These are phyloP conservation scores for Otolemur garnettii DNA, from an alignment of 2,113 vertebrate species.

Conservation along the genomic window DNA sequence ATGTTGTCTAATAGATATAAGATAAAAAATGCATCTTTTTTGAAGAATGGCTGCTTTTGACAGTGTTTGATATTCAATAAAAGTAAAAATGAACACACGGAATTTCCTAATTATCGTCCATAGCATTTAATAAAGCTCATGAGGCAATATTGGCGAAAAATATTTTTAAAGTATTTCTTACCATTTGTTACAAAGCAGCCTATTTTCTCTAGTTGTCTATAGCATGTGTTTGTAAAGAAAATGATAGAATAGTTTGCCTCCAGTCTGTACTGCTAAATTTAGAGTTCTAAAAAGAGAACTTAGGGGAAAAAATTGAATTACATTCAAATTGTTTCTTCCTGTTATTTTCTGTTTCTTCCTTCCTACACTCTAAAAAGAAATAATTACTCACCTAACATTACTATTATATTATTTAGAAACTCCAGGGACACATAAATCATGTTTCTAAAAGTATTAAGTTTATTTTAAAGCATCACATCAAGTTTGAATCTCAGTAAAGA, in stretches of 20 bases:
- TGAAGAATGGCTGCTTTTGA: not conserved
- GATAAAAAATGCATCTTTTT: constrained; percentile 4
- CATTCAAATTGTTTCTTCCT: constrained; percentile 53
- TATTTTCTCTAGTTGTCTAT: not conserved
- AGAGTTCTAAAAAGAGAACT: constrained; percentile 43
- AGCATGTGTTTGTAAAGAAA: constrained; percentile 25
- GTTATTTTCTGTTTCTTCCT: constrained; percentile 37
- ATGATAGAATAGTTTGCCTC: not conserved
- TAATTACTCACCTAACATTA: constrained; percentile 32
- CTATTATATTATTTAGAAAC: constrained; percentile 60
- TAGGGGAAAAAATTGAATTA: not conserved
- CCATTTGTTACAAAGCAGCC: not conserved
- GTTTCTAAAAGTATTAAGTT: constrained; percentile 67
- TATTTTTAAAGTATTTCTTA: not conserved
- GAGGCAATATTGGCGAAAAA: constrained; percentile 4
- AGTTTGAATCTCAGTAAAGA: constrained; percentile 65
- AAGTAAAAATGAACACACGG: not conserved
- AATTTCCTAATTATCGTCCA: not conserved
- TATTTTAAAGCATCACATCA: constrained; percentile 72
- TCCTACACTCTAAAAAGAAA: not conserved
- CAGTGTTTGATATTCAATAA: constrained; percentile 17
- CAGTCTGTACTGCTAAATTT: constrained; percentile 38
- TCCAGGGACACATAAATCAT: constrained; percentile 43
- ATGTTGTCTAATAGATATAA: not conserved
- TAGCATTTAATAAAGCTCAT: constrained; percentile 41